These are phyloP conservation scores for Nasua narica DNA, from an alignment of 2,797 vertebrate species.

Conservation along the genomic window DNA sequence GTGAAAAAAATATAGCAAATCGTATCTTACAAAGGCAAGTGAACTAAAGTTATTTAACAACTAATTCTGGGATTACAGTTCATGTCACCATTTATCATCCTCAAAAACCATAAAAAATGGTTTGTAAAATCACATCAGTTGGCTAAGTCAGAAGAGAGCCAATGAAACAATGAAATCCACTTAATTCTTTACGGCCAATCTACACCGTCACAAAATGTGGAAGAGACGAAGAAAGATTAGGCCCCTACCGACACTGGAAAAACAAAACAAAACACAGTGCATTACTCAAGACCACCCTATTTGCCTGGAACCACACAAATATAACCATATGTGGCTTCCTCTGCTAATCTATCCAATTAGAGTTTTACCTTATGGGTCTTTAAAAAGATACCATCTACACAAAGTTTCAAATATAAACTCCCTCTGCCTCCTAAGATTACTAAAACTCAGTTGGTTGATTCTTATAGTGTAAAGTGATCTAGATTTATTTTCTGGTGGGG, in stretches of 20 bases:
- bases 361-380: not conserved
- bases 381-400: not conserved
- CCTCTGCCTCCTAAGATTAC: not conserved
- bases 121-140: not conserved
- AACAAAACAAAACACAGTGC: not conserved
- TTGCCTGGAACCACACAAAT: not conserved
- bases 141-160: not conserved
- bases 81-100: not conserved
- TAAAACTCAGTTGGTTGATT: not conserved
- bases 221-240: not conserved
- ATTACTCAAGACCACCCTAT: not conserved
- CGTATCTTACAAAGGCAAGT: not conserved
- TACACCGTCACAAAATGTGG: not conserved
- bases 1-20: not conserved
- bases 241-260: not conserved
- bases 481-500: not conserved
- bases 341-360: not conserved
- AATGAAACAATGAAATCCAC: not conserved
- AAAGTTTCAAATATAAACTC: not conserved
- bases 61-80: not conserved
- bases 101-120: not conserved
- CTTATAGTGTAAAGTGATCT: not conserved
- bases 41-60: conserved; percentile 8
- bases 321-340: not conserved
- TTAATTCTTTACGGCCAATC: not conserved